Base-by-base conservation (phyloP, 2,113 vertebrate species). In the Zosterops japonicus region DNA sequence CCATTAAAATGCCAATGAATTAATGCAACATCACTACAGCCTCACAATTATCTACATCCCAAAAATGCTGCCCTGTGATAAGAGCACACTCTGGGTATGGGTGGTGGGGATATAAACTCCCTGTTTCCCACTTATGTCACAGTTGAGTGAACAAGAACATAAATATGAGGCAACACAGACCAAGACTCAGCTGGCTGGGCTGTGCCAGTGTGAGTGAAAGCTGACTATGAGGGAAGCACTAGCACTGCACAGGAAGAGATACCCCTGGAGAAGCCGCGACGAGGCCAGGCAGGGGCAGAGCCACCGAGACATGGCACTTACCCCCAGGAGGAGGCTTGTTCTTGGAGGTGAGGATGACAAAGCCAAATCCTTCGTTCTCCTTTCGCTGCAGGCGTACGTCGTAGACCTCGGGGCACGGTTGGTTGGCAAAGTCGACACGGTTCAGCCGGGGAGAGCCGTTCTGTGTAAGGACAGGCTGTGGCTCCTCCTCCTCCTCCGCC, bases 261-360 rank as follows among this genome's bases (percentile, higher is more conserved):
- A 27, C 8, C 29, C 22, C 5, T 31, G 36, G 8, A 15, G 41
- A 31, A 50, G 42, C 35, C 2, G 2, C 42, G 28, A 52, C 0
- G 0, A 69, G 28, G n/a, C 6, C 22, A 15, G 0, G 8, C 65
- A 31, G 20, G 0, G 29, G 8, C 10, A 39, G 23, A 9, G 15
- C 25, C 12, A 15, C 18, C 53, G 28, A 33, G 33, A 23, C 44
- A n/a, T 0, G 0, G 35, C 52, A 46, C 98, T 98, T 86, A 99
- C 99, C 99, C 95, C 99, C 99, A 11, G 99, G 99, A 20, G 99
- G 99, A 42, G 99, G 99, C 92, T 99, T 99, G 98, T 97, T 99
- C 97, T 99, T 99, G 6, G 99, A 99, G 25, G 99, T 99, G 87
- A 99, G 99, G 95, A 99, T 99, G 94, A 99, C 99, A 2, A 99